phyloP scores from a whole-genome alignment of 1,140 invertebrate species.

The Gonioctena quinquepunctata region DNA sequence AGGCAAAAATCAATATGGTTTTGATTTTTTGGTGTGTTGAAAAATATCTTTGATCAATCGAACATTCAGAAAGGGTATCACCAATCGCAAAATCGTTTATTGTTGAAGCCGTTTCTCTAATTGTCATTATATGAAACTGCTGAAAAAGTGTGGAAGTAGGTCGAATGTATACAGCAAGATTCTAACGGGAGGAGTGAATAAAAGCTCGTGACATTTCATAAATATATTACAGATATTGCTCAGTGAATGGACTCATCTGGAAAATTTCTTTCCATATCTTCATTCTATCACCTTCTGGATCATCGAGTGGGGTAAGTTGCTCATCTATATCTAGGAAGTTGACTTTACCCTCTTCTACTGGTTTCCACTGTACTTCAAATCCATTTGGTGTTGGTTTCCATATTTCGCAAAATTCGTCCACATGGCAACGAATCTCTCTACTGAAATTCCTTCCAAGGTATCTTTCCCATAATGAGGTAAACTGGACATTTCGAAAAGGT shows the following conservation, averaged over 20 bases:
- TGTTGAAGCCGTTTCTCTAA: too few species aligned
- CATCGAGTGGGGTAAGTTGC: constrained; percentile 53
- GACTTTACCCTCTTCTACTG: constrained; percentile 51
- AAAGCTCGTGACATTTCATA: too few species aligned
- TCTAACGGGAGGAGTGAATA: too few species aligned
- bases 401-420: constrained; percentile 59
- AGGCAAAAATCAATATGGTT: too few species aligned
- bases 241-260: constrained; percentile 14
- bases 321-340: constrained; percentile 59
- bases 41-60: too few species aligned
- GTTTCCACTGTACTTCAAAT: constrained; percentile 6
- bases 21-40: too few species aligned
- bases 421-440: constrained; percentile 46
- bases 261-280: constrained; percentile 59
- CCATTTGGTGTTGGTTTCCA: constrained; percentile 50
- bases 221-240: too few species aligned
- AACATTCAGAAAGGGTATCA: too few species aligned
- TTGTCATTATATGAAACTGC: too few species aligned
- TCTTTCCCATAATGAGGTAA: constrained; percentile 51
- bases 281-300: constrained; percentile 56
- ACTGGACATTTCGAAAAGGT: constrained; percentile 61
- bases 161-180: too few species aligned
- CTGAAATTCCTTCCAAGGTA: constrained; percentile 33
- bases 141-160: too few species aligned
- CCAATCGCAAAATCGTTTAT: too few species aligned